These are phyloP conservation scores for Leucophenga varia DNA, from an alignment of 1,140 invertebrate genomes.

Conservation along the genomic window DNA sequence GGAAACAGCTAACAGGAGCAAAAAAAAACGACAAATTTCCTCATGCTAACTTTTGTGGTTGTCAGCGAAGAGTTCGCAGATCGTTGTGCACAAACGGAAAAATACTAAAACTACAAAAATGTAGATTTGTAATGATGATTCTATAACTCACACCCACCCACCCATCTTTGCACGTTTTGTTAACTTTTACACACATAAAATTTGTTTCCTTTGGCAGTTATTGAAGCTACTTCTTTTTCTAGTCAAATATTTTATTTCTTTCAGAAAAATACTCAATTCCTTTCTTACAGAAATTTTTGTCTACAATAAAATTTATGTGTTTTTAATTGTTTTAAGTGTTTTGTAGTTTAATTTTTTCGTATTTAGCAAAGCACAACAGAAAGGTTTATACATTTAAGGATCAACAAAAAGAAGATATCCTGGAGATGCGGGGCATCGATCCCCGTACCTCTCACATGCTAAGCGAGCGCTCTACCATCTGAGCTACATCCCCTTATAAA, in stretches of 20 bases:
- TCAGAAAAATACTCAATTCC: not conserved
- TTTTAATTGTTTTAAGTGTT: conserved; percentile 54
- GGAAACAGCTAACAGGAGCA: conserved; percentile 19
- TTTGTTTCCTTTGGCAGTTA: conserved; percentile 8
- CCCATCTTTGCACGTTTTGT: not conserved
- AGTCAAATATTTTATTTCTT: not conserved
- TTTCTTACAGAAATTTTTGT: not conserved
- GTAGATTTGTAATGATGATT: too few species aligned
- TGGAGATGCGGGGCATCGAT: conserved; percentile 72
- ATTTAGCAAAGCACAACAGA: too few species aligned
- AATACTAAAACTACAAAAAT: too few species aligned
- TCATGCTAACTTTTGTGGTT: too few species aligned
- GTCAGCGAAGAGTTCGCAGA: too few species aligned
- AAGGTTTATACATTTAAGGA: too few species aligned
- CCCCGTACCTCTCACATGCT: conserved; percentile 79
- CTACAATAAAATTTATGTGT: conserved; percentile 35
- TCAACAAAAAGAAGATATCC: too few species aligned
- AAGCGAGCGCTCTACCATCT: conserved; percentile 83
- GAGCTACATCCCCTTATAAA: conserved; percentile 63
- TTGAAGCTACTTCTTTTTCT: too few species aligned
- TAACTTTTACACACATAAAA: conserved; percentile 13
- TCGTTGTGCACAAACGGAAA: too few species aligned
- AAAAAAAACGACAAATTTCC: too few species aligned
- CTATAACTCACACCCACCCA: not conserved
- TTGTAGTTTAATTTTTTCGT: too few species aligned